Conservation (phyloP, 2,113 vertebrate species). For the Bos taurus region DNA sequence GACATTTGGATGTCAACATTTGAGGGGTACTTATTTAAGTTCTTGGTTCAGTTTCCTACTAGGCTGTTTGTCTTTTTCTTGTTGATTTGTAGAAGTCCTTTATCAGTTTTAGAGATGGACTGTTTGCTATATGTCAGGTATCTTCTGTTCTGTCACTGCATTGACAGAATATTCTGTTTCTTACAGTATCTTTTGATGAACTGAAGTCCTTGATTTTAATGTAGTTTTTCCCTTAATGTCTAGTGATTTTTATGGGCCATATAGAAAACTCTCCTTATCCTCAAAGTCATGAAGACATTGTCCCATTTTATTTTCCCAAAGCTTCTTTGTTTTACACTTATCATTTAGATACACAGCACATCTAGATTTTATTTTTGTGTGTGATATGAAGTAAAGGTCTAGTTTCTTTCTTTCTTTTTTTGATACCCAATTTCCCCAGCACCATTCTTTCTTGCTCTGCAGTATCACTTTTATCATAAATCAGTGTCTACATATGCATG, state of each 20-base stretch:
- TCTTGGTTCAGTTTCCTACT: background rate
- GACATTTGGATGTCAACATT: background rate
- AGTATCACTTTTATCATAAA: background rate
- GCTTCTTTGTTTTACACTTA: background rate
- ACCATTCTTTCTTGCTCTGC: background rate
- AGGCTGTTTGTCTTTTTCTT: background rate
- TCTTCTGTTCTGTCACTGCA: background rate
- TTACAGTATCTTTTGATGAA: background rate
- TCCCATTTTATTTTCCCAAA: background rate
- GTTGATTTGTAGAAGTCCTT: background rate
- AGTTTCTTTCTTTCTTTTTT: background rate
- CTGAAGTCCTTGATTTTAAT: background rate
- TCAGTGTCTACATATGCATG: background rate
- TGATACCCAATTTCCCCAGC: background rate
- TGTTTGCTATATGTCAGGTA: background rate
- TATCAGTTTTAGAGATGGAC: background rate
- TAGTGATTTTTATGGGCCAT: background rate
- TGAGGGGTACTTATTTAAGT: background rate
- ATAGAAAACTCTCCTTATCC: background rate
- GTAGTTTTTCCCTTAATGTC: background rate
- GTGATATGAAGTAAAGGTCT: background rate
- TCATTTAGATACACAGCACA: background rate
- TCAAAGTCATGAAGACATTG: background rate
- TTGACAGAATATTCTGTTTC: background rate
- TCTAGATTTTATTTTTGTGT: background rate